A percentile compares a stretch with the other conserved stretches of the same genome.
phyloP scores from a whole-genome alignment of 2,888 invertebrate genomes.

The Lacanobia oleracea region DNA sequence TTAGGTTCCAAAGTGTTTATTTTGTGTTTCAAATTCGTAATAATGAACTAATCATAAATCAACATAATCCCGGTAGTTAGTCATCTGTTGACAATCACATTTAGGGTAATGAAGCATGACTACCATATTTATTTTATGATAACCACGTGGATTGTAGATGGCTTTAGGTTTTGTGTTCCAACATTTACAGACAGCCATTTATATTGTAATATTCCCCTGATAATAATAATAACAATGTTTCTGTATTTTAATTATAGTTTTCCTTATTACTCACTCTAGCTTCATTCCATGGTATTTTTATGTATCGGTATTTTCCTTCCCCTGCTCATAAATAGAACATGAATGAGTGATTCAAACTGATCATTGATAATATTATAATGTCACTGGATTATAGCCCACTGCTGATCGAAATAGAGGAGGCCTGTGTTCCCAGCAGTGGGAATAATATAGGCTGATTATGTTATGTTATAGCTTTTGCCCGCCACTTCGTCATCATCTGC shows the following conservation, averaged over 20 bases:
- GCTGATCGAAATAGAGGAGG: too few species aligned
- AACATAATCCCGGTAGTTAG: constrained; percentile 9
- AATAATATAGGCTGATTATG: too few species aligned
- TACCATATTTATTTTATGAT: constrained; percentile 36
- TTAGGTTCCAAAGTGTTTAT: background rate
- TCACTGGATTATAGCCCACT: too few species aligned
- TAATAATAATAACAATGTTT: background rate
- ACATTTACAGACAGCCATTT: constrained; percentile 9
- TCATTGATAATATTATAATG: too few species aligned
- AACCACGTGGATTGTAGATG: constrained; percentile 18
- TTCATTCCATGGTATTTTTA: background rate
- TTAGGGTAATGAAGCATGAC: constrained; percentile 25
- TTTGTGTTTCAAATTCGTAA: constrained; percentile 2
- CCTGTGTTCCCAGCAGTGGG: too few species aligned
- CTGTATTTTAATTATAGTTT: constrained; percentile 1
- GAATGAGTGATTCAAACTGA: constrained; percentile 4
- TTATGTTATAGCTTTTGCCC: too few species aligned
- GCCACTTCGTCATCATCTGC: too few species aligned
- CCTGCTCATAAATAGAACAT: background rate
- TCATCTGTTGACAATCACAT: constrained; percentile 40
- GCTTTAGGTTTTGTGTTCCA: constrained; percentile 51
- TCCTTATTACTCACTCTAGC: too few species aligned
- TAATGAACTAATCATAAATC: constrained; percentile 4
- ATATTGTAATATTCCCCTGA: background rate
- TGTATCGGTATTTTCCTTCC: constrained; percentile 6